Evolutionary conservation across 2,113 vertebrate genomes (phyloP), one percentile per base, ranked within the genome.

Genomic region (Pterocles orientalis): DNA sequence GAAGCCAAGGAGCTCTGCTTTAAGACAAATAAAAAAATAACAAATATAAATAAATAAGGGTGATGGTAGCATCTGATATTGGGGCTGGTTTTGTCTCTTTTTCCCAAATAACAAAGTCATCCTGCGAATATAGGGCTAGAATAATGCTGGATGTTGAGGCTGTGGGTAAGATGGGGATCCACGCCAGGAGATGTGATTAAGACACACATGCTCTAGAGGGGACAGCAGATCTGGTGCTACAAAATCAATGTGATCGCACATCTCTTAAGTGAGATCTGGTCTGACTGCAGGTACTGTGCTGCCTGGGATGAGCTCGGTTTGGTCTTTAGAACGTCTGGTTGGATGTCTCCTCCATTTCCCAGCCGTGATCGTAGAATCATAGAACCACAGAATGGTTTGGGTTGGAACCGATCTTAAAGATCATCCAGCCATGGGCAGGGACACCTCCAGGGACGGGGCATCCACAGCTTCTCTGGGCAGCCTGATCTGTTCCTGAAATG

Each of bases 401-500:
- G 41, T 41, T 41, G 41, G 41, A 41, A 41, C 13, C 13, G 41
- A 14, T 41, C 41, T 41, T 41, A 41, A 41, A 41, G 41, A 41
- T 41, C 41, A 41, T 41, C 41, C 11, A 41, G 41, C 41, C 41
- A 41, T 41, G 41, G 41, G 41, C 41, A 41, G 41, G 41, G 41
- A 41, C 41, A 41, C 41, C 41, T 41, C 41, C 41, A 41, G 41
- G 41, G 41, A 41, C 41, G 41, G 41, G 41, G 4, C 41, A 41
- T 41, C 41, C 41, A 14, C 41, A 41, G 41, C 41, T 41, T 41
- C 41, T 41, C 41, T 41, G 41, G 41, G 41, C 41, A 41, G 12
- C 41, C 41, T 41, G 41, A 41, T 41, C 41, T 0, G 0, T 39
- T 62, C 14, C 2, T 13, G 10, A 58, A 25, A 53, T 6, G 8